Evolutionary conservation across 2,797 vertebrate genomes (phyloP).

Genomic region (Heterohyrax brucei): DNA sequence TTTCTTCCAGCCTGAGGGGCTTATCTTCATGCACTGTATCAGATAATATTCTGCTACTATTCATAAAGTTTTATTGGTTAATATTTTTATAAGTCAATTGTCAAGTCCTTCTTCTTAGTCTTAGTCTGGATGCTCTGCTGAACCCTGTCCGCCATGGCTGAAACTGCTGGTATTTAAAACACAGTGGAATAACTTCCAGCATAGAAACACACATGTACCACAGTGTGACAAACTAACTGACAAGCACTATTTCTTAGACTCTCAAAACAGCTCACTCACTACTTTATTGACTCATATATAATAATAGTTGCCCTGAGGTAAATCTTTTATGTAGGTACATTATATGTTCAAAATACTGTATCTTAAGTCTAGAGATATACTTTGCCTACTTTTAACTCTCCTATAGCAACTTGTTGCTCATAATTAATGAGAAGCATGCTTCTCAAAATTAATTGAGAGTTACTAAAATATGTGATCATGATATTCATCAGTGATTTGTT

Average conservation of each 20-base stretch:
- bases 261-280: background rate
- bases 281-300: background rate
- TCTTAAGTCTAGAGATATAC: background rate
- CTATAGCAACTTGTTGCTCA: background rate
- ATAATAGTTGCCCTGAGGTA: background rate
- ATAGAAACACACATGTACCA: too few relatives aligned
- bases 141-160: too few relatives aligned
- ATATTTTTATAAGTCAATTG: too few relatives aligned
- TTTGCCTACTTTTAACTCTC: background rate
- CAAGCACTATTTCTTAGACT: background rate
- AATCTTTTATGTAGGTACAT: background rate
- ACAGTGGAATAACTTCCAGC: too few relatives aligned
- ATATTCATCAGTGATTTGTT: background rate
- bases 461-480: background rate
- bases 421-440: background rate
- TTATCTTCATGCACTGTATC: too few relatives aligned
- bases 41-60: too few relatives aligned
- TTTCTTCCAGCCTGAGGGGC: too few relatives aligned
- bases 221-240: too few relatives aligned
- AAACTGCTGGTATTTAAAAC: too few relatives aligned
- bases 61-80: too few relatives aligned
- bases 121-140: too few relatives aligned
- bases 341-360: background rate
- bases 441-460: background rate
- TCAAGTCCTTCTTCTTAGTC: too few relatives aligned